Evolutionary conservation across 2,888 invertebrate genomes (phyloP).

Genomic region (Agapetus fuscipes): DNA sequence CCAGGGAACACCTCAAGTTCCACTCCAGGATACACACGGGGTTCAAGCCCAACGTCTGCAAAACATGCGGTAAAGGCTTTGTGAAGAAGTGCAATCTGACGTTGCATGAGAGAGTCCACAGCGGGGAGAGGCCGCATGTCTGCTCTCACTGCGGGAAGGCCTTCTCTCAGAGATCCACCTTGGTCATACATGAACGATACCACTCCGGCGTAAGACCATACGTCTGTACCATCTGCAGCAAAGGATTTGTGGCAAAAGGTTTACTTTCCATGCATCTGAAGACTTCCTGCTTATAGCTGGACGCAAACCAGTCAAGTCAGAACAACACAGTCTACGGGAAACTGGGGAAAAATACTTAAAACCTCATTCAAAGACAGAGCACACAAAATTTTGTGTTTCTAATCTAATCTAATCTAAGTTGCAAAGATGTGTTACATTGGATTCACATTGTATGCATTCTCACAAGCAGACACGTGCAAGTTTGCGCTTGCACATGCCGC

Average conservation of each 20-base stretch:
- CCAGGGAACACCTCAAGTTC: constrained; percentile 50
- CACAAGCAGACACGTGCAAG: no score
- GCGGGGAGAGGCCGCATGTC: constrained; percentile 51
- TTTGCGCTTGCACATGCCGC: no score
- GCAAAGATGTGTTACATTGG: no score
- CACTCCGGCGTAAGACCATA: constrained; percentile 53
- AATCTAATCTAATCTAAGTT: no score
- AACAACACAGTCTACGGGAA: no score
- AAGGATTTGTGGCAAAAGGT: constrained; percentile 53
- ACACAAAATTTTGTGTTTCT: no score
- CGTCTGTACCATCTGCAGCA: constrained; percentile 47
- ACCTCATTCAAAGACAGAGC: no score
- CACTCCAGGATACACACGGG: constrained; percentile 53
- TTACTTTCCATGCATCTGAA: constrained; percentile 53
- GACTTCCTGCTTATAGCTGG: constrained; percentile 37
- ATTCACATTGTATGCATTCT: no score
- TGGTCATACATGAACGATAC: constrained; percentile 49
- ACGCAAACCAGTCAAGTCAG: no score
- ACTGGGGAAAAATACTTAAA: no score
- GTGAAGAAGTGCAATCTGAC: constrained; percentile 51
- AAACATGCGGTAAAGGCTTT: constrained; percentile 46
- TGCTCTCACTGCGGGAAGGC: constrained; percentile 53
- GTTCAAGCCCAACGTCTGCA: constrained; percentile 51
- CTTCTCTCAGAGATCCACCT: constrained; percentile 50
- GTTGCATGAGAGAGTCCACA: constrained; percentile 51